Conservation (phyloP, 2,888 invertebrate species). For the Tupiocoris notatus region DNA sequence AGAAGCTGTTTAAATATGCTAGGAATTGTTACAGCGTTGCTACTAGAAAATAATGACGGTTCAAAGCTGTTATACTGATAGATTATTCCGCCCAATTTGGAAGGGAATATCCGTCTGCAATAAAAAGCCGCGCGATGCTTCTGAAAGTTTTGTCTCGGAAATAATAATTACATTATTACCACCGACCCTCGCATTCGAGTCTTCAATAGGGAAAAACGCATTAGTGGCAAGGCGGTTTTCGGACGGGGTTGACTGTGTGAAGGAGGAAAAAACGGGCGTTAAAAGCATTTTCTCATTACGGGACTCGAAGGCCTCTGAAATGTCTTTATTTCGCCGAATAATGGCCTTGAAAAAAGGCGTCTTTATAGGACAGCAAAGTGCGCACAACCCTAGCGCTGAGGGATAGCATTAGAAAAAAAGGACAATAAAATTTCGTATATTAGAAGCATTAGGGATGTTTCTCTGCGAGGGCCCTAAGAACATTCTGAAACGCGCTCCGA, state of each 20-base stretch:
- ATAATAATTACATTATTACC: constrained; percentile 45
- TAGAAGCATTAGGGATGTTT: no score
- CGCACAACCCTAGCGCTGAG: no score
- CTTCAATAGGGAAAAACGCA: constrained; percentile 46
- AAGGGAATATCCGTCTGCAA: no score
- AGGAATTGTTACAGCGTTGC: no score
- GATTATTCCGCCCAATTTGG: no score
- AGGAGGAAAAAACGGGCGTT: constrained; percentile 47
- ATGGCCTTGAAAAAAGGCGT: constrained; percentile 14
- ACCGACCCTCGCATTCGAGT: constrained; percentile 3
- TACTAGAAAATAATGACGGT: no score
- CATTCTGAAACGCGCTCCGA: no score
- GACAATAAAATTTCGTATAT: no score
- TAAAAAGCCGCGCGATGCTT: constrained; percentile 25
- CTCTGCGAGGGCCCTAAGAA: no score
- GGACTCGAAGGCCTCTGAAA: constrained; percentile 5
- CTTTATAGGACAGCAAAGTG: background rate
- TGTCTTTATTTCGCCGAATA: constrained; percentile 43
- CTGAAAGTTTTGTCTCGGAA: constrained; percentile 43
- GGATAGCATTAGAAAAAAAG: no score
- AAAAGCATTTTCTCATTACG: constrained; percentile 52
- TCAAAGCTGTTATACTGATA: no score
- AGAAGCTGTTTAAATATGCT: no score
- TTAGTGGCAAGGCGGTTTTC: constrained; percentile 36
- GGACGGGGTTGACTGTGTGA: background rate